Evolutionary conservation across 2,113 vertebrate species (phyloP).

Genomic region (Poeciliopsis turrubarensis): DNA sequence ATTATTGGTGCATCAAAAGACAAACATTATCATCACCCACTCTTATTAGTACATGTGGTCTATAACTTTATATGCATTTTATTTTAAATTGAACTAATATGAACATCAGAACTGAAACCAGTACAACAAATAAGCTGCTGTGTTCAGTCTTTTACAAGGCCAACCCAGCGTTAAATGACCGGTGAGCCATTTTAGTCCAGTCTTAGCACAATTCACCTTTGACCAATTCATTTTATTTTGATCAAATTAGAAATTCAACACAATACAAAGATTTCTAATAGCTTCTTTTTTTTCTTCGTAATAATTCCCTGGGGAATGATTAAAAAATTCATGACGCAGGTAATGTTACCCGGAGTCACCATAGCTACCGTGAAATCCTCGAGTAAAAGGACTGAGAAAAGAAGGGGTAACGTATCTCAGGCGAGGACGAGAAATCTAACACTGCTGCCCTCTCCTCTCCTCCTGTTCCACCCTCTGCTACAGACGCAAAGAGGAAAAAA

Average conservation of each 20-base stretch:
- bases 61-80: not conserved
- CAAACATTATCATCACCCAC: not conserved
- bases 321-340: conserved; percentile 69
- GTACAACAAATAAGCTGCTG: too few relatives aligned
- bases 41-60: too few relatives aligned
- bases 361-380: conserved; percentile 63
- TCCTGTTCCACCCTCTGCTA: conserved; percentile 55
- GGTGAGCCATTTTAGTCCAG: not conserved
- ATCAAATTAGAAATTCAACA: not conserved
- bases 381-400: conserved; percentile 51
- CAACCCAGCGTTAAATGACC: not conserved
- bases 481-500: conserved; percentile 54
- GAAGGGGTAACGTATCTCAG: conserved; percentile 60
- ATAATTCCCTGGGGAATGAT: conserved; percentile 79
- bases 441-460: conserved; percentile 55
- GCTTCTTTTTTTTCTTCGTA: conserved; percentile 1
- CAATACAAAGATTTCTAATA: not conserved
- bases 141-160: not conserved
- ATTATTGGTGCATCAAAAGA: too few relatives aligned
- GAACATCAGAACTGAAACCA: too few relatives aligned
- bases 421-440: conserved; percentile 70
- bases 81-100: too few relatives aligned
- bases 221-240: not conserved
- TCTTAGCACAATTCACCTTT: not conserved
- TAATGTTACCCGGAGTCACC: conserved; percentile 68